Evolutionary conservation across 2,797 vertebrate genomes (phyloP).

Genomic region (Naso thynnoides): DNA sequence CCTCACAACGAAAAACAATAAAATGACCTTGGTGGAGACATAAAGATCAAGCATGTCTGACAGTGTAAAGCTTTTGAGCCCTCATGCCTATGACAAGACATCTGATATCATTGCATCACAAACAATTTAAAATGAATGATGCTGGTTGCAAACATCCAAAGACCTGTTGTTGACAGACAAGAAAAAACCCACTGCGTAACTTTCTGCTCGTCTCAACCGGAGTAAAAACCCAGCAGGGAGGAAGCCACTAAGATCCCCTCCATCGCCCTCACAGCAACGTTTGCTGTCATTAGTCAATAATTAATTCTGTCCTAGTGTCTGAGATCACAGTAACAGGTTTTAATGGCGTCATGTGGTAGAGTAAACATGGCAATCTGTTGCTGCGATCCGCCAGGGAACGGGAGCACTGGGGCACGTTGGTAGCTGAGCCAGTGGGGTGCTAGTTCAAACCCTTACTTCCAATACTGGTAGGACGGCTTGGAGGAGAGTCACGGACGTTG

Average conservation of each 20-base stretch:
- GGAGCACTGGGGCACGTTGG: constrained; percentile 80
- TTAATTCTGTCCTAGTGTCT: constrained; percentile 83
- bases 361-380: constrained; percentile 90
- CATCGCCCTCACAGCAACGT: constrained; percentile 75
- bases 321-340: constrained; percentile 89
- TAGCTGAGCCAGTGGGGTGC: constrained; percentile 78
- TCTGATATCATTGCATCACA: constrained; percentile 6
- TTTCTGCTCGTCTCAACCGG: constrained; percentile 74
- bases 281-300: constrained; percentile 86
- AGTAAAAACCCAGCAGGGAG: constrained; percentile 72
- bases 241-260: constrained; percentile 63
- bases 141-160: constrained; percentile 61
- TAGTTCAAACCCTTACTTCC: constrained; percentile 80
- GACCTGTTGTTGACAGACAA: constrained; percentile 82
- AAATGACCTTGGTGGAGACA: constrained; percentile 83
- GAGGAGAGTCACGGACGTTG: constrained; percentile 74
- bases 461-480: constrained; percentile 75
- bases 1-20: constrained; percentile 63
- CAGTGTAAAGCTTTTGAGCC: constrained; percentile 50
- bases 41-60: constrained; percentile 68
- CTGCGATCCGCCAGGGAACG: constrained; percentile 84
- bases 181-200: constrained; percentile 82
- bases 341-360: constrained; percentile 87
- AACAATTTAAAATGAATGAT: constrained; percentile 33
- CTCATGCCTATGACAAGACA: constrained; percentile 17